Conservation (phyloP, 2,113 vertebrate species). For the Microtus oregoni region DNA sequence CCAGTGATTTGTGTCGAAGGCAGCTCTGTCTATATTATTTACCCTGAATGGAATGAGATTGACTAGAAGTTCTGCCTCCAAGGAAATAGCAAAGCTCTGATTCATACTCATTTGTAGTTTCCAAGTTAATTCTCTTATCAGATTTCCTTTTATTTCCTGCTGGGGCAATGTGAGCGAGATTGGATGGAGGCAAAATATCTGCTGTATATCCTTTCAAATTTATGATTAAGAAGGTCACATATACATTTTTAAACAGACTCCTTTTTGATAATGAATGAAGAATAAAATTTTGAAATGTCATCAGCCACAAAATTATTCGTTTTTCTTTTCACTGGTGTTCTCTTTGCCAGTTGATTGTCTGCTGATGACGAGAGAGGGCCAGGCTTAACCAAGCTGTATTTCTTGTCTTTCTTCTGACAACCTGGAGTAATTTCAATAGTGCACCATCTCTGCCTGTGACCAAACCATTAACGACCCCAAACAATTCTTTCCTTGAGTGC, state of each 20-base stretch:
- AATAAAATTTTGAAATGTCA: slow-evolving; percentile 85
- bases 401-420: not conserved
- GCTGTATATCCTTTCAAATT: slow-evolving; percentile 84
- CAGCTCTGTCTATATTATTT: slow-evolving; percentile 55
- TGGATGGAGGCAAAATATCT: slow-evolving; percentile 70
- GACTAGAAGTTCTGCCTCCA: slow-evolving; percentile 31
- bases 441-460: not conserved
- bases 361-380: not conserved
- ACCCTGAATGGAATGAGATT: slow-evolving; percentile 40
- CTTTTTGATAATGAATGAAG: slow-evolving; percentile 84
- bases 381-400: not conserved
- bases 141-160: slow-evolving; percentile 83
- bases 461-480: not conserved
- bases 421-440: not conserved
- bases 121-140: slow-evolving; percentile 77
- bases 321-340: slow-evolving; percentile 59
- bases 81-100: slow-evolving; percentile 69
- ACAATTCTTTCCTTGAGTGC: not conserved
- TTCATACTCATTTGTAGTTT: slow-evolving; percentile 73
- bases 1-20: slow-evolving; percentile 60
- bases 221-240: slow-evolving; percentile 86
- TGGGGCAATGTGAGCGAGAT: slow-evolving; percentile 73
- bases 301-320: slow-evolving; percentile 76
- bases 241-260: slow-evolving; percentile 88
- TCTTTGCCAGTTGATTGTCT: slow-evolving; percentile 47